Evolutionary conservation across 2,113 vertebrate species (phyloP).

Genomic region (Zosterops pallidus): DNA sequence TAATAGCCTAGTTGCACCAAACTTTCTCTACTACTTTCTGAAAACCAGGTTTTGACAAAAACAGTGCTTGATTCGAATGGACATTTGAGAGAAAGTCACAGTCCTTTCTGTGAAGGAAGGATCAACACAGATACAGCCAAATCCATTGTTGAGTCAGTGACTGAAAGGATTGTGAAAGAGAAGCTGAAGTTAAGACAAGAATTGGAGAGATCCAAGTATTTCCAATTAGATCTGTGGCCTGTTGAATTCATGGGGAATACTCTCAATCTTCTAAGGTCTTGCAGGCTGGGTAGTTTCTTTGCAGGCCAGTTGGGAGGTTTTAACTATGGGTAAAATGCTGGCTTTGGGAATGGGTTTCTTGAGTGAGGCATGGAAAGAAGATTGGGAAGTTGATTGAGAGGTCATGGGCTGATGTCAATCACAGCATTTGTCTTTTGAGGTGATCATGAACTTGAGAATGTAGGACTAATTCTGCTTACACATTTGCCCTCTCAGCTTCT

Average conservation of each 20-base stretch:
- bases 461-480: background rate
- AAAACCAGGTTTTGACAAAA: background rate
- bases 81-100: background rate
- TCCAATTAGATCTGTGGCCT: background rate
- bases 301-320: accelerated
- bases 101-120: background rate
- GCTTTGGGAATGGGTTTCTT: background rate
- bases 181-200: background rate
- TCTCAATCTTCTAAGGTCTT: background rate
- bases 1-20: background rate
- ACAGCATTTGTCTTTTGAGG: background rate
- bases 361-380: background rate
- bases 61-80: background rate
- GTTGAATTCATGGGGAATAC: background rate
- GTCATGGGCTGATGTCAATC: background rate
- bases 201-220: background rate
- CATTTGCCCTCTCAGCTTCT: background rate
- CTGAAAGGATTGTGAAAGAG: background rate
- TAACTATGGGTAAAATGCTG: background rate
- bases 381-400: background rate
- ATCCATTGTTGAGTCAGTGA: background rate
- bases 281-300: background rate
- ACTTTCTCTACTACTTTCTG: background rate
- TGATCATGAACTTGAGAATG: background rate
- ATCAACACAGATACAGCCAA: background rate